Base-by-base conservation (phyloP, 2,113 vertebrate species). In the Microtus oregoni region DNA sequence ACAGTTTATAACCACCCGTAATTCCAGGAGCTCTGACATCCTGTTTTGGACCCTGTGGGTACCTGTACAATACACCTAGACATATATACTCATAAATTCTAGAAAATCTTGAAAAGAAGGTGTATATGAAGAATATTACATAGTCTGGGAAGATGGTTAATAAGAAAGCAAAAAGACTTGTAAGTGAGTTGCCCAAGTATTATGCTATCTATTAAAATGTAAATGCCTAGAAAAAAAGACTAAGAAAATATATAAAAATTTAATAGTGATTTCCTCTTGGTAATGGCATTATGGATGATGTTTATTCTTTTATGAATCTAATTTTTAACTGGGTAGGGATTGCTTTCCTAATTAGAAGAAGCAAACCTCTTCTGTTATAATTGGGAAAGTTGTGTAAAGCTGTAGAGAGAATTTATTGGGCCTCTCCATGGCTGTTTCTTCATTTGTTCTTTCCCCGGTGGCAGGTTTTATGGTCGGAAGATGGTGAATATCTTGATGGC, bases 401-500 rank as follows among this genome's bases (percentile, higher is more conserved):
- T 30, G 2, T 52, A 76, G 75, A 68, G 52, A 24, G 20, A 47
- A 65, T 65, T 86, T 44, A 14, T 15, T 26, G 5, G 87, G 68
- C 38, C 9, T 58, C 63, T 77, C 67, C 19, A 26, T 17, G 68
- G 44, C 61, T 20, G 17, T 55, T 78, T 32, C 52, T 81, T 96
- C 5, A n/a, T 81, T 83, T 67, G 63, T 63, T 2, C 78, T 79
- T 85, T 68, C 79, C n/a, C 70, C 3, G 28, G 0, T 6, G 75
- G 77, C 97, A 99, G 99, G 81, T 96, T 97, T 96, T 99, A 98
- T 7, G 98, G 98, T 50, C 95, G 97, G 76, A 98, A 97, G 97
- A 98, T 99, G 98, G 94, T 99, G 92, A 95, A 70, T 3, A 47
- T 98, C 11, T 65, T 99, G 86, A 98, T 98, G 95, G 94, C 24